These are phyloP conservation scores for Agonopterix arenella DNA, from an alignment of 2,888 invertebrate species.

Conservation along the genomic window DNA sequence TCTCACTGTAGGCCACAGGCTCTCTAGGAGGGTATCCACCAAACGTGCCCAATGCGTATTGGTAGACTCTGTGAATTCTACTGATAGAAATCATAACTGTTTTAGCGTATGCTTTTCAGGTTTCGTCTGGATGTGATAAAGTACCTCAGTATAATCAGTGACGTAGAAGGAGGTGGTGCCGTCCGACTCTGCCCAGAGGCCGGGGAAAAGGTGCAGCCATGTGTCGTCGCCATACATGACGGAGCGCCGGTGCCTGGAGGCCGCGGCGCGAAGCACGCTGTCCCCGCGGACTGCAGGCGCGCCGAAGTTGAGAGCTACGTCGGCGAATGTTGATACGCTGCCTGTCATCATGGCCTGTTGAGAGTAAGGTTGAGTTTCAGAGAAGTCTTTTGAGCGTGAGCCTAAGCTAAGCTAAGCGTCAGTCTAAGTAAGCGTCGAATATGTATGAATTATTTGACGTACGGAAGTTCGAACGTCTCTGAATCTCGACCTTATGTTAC, in stretches of 20 bases:
- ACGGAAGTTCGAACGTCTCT: too few species aligned
- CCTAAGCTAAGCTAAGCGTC: too few species aligned
- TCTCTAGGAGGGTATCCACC: too few species aligned
- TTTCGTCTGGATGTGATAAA: neutral
- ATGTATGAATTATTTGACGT: too few species aligned
- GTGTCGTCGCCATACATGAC: constrained; percentile 98
- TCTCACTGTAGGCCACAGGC: too few species aligned
- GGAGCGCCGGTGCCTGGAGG: constrained; percentile 75
- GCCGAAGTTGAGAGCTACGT: constrained; percentile 94
- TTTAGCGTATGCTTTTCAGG: too few species aligned
- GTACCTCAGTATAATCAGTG: constrained; percentile 92
- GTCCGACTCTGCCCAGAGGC: constrained; percentile 83
- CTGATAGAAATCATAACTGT: neutral
- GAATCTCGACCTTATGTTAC: too few species aligned
- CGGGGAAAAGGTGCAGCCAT: constrained; percentile 94
- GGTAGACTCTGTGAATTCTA: too few species aligned
- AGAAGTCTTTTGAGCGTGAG: too few species aligned
- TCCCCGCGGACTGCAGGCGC: constrained; percentile 85
- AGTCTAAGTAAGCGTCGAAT: too few species aligned
- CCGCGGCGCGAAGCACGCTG: constrained; percentile 83
- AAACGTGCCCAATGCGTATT: too few species aligned
- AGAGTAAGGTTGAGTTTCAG: neutral
- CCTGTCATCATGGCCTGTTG: constrained; percentile 89
- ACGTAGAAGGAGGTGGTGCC: constrained; percentile 96
- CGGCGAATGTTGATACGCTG: constrained; percentile 92